Percentiles rank a stretch among this genome's conserved stretches.
phyloP scores from a whole-genome alignment of 2,797 vertebrate species.

The Orestias chungarensis region DNA sequence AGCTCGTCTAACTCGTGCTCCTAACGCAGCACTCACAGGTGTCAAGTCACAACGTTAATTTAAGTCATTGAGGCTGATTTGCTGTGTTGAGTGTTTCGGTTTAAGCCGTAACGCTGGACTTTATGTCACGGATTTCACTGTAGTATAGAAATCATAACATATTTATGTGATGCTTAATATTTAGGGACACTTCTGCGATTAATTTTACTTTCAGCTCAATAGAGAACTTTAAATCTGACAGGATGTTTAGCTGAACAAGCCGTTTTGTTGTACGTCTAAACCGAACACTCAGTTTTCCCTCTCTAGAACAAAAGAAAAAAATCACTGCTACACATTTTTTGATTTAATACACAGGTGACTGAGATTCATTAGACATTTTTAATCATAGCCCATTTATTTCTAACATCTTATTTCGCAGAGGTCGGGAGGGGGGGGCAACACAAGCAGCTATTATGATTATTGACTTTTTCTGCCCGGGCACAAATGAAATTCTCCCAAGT shows the following conservation, averaged over 20 bases:
- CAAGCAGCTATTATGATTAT: constrained; percentile 59
- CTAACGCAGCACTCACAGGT: constrained; percentile 64
- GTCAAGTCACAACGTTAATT: constrained; percentile 73
- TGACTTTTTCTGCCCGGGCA: constrained; percentile 51
- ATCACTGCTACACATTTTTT: background rate
- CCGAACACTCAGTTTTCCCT: background rate
- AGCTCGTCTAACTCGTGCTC: constrained; percentile 55
- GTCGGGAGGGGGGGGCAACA: constrained; percentile 16
- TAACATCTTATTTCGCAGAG: constrained; percentile 26
- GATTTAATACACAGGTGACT: constrained; percentile 9
- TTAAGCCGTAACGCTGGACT: constrained; percentile 52
- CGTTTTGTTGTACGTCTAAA: background rate
- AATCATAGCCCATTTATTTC: constrained; percentile 11
- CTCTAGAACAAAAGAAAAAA: background rate
- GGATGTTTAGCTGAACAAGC: background rate
- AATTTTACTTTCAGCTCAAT: background rate
- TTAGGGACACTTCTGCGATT: background rate
- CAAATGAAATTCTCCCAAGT: constrained; percentile 49
- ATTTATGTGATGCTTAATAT: background rate
- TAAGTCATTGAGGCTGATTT: constrained; percentile 64
- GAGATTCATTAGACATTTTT: constrained; percentile 19
- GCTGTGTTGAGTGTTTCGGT: constrained; percentile 40
- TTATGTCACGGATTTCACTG: constrained; percentile 41
- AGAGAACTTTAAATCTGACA: background rate
- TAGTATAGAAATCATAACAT: constrained; percentile 9